Conservation (phyloP, 2,113 vertebrate genomes). For the Thomomys bottae region DNA sequence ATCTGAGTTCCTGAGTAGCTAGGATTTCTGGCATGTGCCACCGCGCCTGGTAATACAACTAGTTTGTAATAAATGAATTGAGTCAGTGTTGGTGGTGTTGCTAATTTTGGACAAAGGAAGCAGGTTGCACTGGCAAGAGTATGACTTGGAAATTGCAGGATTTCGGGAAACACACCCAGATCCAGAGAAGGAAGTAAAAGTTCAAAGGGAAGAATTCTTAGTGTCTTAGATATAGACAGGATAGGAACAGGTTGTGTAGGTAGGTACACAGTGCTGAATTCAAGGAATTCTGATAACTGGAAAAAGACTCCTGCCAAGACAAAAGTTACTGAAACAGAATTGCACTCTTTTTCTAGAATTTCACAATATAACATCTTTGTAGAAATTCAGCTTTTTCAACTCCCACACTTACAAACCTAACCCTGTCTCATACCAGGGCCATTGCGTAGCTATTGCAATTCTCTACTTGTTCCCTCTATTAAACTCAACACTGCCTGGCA, state of each 20-base stretch:
- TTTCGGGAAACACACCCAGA: not conserved
- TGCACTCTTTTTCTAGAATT: not conserved
- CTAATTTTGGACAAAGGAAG: not conserved
- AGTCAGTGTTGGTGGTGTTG: not conserved
- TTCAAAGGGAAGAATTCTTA: not conserved
- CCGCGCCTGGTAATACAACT: too few species aligned
- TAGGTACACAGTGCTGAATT: not conserved
- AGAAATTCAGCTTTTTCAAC: not conserved
- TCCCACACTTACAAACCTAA: conserved; percentile 14
- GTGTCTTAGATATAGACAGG: not conserved
- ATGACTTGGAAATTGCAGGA: not conserved
- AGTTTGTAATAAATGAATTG: not conserved
- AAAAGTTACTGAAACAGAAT: not conserved
- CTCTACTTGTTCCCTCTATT: not conserved
- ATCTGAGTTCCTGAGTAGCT: too few species aligned
- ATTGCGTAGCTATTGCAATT: not conserved
- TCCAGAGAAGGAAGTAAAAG: not conserved
- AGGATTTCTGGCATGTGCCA: too few species aligned
- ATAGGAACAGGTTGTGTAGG: not conserved
- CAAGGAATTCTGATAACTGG: not conserved
- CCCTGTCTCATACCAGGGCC: not conserved
- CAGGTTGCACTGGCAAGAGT: not conserved
- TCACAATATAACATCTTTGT: not conserved
- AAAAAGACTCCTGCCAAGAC: not conserved
- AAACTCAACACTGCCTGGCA: not conserved